Conservation (phyloP, 2,888 invertebrate genomes). For the Lysandra coridon region DNA sequence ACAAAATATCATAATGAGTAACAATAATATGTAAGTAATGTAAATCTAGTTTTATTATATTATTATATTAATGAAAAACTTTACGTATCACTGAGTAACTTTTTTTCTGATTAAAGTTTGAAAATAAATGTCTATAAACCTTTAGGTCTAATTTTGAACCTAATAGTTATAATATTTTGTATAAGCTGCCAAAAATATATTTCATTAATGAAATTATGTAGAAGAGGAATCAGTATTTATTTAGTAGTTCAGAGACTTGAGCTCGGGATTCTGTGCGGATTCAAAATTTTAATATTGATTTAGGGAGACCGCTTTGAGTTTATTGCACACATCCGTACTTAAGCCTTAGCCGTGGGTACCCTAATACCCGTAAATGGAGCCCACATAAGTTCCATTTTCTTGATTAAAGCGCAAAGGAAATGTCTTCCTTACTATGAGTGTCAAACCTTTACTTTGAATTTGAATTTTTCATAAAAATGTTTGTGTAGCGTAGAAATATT, state of each 20-base stretch:
- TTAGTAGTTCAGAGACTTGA: background rate
- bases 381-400: conserved; percentile 18
- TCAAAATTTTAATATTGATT: conserved; percentile 19
- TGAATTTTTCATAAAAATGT: background rate
- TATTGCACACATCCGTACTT: conserved; percentile 13
- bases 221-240: background rate
- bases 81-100: no score
- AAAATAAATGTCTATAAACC: no score
- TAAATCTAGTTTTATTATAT: no score
- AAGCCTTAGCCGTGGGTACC: conserved; percentile 10
- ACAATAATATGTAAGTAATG: no score
- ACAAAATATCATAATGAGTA: no score
- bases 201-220: background rate
- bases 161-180: no score
- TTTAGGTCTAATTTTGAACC: no score
- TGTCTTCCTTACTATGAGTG: conserved; percentile 9
- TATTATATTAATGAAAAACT: no score
- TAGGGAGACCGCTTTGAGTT: conserved; percentile 5
- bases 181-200: background rate
- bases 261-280: background rate
- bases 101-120: no score
- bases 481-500: background rate
- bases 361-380: conserved; percentile 14
- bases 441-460: background rate
- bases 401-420: conserved; percentile 25